Evolutionary conservation across 1,140 invertebrate genomes (phyloP).

Genomic region (Drosophila pectinifera): DNA sequence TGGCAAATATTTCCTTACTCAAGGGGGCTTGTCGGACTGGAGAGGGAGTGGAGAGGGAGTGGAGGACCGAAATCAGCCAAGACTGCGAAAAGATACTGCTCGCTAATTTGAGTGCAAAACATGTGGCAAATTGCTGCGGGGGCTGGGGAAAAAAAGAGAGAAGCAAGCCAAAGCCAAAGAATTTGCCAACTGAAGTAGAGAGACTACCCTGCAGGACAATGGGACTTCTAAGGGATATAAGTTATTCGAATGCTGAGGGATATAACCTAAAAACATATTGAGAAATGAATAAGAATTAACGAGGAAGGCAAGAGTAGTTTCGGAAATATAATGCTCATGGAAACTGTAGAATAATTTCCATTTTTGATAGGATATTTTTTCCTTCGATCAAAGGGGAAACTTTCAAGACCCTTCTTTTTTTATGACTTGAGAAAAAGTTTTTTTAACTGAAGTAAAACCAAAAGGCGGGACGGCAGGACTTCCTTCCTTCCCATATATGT

Average conservation of each 20-base stretch:
- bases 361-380: conserved; percentile 1
- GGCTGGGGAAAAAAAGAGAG: conserved; percentile 1
- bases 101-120: conserved; percentile 43
- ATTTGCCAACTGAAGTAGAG: conserved; percentile 19
- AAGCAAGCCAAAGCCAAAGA: conserved; percentile 2
- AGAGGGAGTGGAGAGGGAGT: background rate
- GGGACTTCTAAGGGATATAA: background rate
- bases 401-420: conserved; percentile 13
- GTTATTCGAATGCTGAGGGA: too few species aligned
- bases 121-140: conserved; percentile 24
- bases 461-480: conserved; percentile 34
- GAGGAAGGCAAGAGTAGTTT: too few species aligned
- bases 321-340: too few species aligned
- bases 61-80: background rate
- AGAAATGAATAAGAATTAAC: too few species aligned
- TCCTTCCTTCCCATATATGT: conserved; percentile 9
- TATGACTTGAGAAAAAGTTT: conserved; percentile 31
- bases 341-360: too few species aligned
- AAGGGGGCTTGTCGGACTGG: conserved; percentile 10
- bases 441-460: conserved; percentile 37
- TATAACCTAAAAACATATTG: too few species aligned
- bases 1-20: conserved; percentile 72
- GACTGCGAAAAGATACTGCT: conserved; percentile 18
- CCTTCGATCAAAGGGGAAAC: conserved; percentile 3
- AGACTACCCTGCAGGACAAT: background rate